Evolutionary conservation across 2,888 invertebrate species (phyloP).

Genomic region (Caenorhabditis doughertyi): DNA sequence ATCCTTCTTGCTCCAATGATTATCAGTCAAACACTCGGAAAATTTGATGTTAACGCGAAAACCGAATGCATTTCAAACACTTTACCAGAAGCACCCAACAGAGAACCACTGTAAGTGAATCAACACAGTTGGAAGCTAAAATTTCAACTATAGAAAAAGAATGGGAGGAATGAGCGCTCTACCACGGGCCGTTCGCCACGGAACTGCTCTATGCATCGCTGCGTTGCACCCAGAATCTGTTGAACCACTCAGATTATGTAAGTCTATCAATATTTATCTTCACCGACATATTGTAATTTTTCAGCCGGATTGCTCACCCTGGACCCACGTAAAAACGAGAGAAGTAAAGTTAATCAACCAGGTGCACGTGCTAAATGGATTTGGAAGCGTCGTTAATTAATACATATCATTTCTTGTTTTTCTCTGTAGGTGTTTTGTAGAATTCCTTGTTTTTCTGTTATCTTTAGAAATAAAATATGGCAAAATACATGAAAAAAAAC

Average conservation of each 20-base stretch:
- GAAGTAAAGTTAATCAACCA: conserved; percentile 81
- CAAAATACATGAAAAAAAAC: conserved; percentile 3
- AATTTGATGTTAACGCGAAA: conserved; percentile 77
- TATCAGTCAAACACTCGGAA: conserved; percentile 74
- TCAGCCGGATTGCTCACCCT: conserved; percentile 80
- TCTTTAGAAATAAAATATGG: conserved; percentile 8
- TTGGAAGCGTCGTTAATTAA: conserved; percentile 72
- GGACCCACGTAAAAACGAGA: conserved; percentile 79
- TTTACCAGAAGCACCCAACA: conserved; percentile 61
- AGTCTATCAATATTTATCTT: conserved; percentile 29
- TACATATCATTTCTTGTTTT: no score
- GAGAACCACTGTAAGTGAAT: conserved; percentile 29
- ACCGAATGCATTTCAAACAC: conserved; percentile 56
- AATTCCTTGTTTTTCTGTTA: conserved; percentile 15
- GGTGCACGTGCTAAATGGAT: conserved; percentile 83
- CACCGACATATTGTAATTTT: neutral
- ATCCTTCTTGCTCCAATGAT: conserved; percentile 79
- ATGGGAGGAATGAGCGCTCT: conserved; percentile 74
- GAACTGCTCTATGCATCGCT: conserved; percentile 76
- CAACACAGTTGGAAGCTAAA: neutral
- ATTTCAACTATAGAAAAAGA: conserved; percentile 41
- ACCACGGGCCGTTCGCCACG: conserved; percentile 80
- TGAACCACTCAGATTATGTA: conserved; percentile 77
- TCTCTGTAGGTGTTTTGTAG: neutral
- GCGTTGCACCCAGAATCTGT: conserved; percentile 76